A percentile compares a stretch with the other conserved stretches of the same genome.
These are phyloP conservation scores for Sternarchorhynchus goeldii DNA, from an alignment of 2,797 vertebrate genomes.

Conservation along the genomic window DNA sequence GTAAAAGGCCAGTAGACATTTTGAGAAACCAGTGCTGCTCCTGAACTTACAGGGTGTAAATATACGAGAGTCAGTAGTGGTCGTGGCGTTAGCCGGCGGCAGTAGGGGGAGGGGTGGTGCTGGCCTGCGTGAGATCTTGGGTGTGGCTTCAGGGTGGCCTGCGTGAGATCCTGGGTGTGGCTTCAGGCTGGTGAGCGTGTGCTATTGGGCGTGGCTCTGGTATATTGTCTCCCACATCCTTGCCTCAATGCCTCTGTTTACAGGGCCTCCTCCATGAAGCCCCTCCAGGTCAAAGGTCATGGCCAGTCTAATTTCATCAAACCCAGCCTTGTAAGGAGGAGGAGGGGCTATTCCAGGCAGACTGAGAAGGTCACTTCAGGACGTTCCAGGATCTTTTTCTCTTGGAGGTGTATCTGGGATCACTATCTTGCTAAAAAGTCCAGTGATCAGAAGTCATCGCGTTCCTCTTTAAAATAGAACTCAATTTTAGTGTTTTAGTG, in stretches of 20 bases:
- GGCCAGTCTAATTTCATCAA: constrained; percentile 67
- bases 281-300: constrained; percentile 61
- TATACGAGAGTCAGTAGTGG: no score
- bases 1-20: no score
- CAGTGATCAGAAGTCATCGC: neutral
- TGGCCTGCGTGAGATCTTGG: neutral
- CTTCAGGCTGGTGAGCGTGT: neutral
- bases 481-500: neutral
- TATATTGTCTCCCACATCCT: constrained; percentile 49
- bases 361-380: constrained; percentile 10
- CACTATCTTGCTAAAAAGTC: neutral
- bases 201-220: constrained; percentile 18
- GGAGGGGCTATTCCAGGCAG: neutral
- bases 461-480: neutral
- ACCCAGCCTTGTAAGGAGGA: constrained; percentile 43
- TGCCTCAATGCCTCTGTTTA: constrained; percentile 55
- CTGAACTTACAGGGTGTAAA: no score
- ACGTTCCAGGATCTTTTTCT: neutral
- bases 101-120: neutral
- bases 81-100: no score
- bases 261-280: constrained; percentile 56
- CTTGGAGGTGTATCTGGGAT: neutral
- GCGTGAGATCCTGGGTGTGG: constrained; percentile 3
- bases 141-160: neutral
- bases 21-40: no score